These are phyloP conservation scores for Atherinomorus stipes DNA, from an alignment of 2,113 vertebrate species.

Conservation along the genomic window DNA sequence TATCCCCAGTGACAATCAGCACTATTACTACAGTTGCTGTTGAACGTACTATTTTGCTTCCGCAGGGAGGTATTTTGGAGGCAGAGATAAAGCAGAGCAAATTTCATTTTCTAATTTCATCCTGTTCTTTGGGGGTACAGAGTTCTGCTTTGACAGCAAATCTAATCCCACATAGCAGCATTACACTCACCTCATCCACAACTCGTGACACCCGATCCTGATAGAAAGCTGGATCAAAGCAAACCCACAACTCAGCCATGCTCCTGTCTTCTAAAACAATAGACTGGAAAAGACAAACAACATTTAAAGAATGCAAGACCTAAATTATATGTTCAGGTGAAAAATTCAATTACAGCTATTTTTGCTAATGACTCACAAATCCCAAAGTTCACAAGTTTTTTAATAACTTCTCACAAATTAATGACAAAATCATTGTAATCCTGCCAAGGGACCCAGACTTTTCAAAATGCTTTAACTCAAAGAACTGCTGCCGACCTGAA, in stretches of 20 bases:
- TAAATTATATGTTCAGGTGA: background rate
- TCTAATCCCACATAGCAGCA: background rate
- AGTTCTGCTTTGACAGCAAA: background rate
- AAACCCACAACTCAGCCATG: slow-evolving; percentile 80
- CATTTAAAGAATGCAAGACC: background rate
- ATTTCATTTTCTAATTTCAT: background rate
- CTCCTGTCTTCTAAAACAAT: slow-evolving; percentile 75
- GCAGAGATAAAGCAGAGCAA: background rate
- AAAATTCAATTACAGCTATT: background rate
- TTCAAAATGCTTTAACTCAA: background rate
- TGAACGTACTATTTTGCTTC: too few species aligned
- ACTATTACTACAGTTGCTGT: too few species aligned
- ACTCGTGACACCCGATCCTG: slow-evolving; percentile 71
- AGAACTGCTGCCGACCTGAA: slow-evolving; percentile 5
- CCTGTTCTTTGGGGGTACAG: background rate
- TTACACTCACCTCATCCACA: slow-evolving; percentile 71
- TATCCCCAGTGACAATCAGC: background rate
- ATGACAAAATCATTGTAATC: slow-evolving; percentile 4
- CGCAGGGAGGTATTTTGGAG: background rate
- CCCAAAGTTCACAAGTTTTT: background rate
- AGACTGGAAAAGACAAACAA: slow-evolving; percentile 72
- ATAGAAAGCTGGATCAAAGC: slow-evolving; percentile 84
- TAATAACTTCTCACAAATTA: slow-evolving; percentile 1
- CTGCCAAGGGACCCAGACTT: slow-evolving; percentile 5
- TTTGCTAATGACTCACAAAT: slow-evolving; percentile 4